Base-by-base conservation (phyloP, 2,797 vertebrate species). In the Dryobates pubescens region DNA sequence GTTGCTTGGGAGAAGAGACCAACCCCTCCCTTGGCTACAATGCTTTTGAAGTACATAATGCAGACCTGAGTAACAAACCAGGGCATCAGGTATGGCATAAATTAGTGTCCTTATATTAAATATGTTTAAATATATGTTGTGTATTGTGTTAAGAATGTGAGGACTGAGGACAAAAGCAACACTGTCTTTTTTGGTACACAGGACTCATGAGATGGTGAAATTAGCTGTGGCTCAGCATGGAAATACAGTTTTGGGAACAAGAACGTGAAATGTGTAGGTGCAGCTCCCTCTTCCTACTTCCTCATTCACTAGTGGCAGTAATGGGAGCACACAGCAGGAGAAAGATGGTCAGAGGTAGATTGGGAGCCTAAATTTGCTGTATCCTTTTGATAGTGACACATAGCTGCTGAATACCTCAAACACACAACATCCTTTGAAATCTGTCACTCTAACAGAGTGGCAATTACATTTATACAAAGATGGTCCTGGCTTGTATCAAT, bases 301-400 rank as follows among this genome's bases (percentile, higher is more conserved):
- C 0, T 27, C 12, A 36, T 68, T 86, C 47, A 29, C 51, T 64
- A 26, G 54, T n/a, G 71, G 70, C 49, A 86, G 27, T 45, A 69
- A 10, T 26, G 14, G 51, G 27, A 54, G 6, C 1, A 0, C 30
- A 54, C 30, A 59, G 43, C 24, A 26, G 53, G 51, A 36, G 32
- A 56, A 34, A 78, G 43, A 17, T n/a, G 56, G 41, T 69, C 41
- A 53, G 57, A 59, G 32, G 58, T 67, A 80, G 24, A 34, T 88
- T 0, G 0, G 32, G 43, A 74, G 7, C 2, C 2, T 51, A 57
- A 64, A 41, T 65, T n/a, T 67, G 49, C n/a, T 59, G 7, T 30
- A 41, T 3, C 23, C 15, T 79, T 85, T 75, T 54, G 54, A 20
- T 24, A 72, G 32, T 26, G 27, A 32, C 6, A 3, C 34, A 11